Base-by-base conservation (phyloP, 2,113 vertebrate genomes). In the Etheostoma spectabile region DNA sequence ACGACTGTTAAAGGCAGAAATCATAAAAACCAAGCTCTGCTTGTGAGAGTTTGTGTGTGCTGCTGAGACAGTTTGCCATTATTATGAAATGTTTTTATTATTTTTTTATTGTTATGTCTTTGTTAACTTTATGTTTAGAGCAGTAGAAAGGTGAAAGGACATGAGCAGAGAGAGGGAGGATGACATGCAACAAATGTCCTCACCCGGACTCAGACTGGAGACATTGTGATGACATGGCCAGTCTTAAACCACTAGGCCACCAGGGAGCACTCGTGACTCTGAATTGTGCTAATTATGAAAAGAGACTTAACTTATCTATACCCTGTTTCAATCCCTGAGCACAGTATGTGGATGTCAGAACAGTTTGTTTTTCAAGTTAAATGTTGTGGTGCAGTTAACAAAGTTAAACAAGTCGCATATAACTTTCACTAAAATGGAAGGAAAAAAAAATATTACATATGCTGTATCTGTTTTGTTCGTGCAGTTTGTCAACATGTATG, bases 181-280 rank as follows among this genome's bases (percentile, higher is more conserved):
- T 19, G 22, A 21, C n/a, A 30, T 66, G 13, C 7, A 52, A 24
- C 13, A 48, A 46, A 48, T 35, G 24, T 22, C 3, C 7, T 14
- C 24, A 22, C 12, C 18, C 5, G 8, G 19, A 22, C 48, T 53
- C 56, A 24, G 22, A 48, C 51, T 51, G 15, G 15, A 13, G 6
- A 30, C 33, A 42, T 18, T 66, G 3, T 53, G 48, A 24, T 10
- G 66, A 42, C n/a, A 11, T 8, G 16, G 16, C 22, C 1, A 18
- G 19, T 53, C 55, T 45, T 42, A 59, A 60, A 33, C 15, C 6
- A 4, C 14, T 3, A 38, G 24, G 30, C 66, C 66, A 51, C 60
- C 60, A 65, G 66, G 69, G 63, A 22, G 63, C 33, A 74, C 48
- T 79, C 35, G 49, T 27, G 49, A 45, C 13, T 84, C 49, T 61